Base-by-base conservation (phyloP, 2,888 invertebrate genomes). In the Formica aserva region DNA sequence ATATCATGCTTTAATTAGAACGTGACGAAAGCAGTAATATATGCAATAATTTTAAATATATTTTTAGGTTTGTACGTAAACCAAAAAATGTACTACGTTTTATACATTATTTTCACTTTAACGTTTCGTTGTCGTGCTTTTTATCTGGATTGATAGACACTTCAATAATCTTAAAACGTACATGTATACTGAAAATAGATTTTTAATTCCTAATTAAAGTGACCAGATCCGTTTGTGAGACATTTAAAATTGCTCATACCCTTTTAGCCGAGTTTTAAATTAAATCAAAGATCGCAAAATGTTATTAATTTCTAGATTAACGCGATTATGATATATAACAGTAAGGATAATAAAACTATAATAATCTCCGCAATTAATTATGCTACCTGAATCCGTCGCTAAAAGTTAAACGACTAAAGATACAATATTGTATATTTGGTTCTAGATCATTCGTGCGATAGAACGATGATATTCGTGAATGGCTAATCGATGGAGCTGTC, bases 401-500 rank as follows among this genome's bases (percentile, higher is more conserved):
- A n/a, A n/a, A n/a, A n/a, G n/a, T n/a, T n/a, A n/a, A n/a, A n/a
- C n/a, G 32, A 41, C 11, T 48, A 5, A 22, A 55, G 32, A 35
- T 26, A 67, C 15, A 35, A 67, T 55, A 69, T 69, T 15, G 48
- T 18, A 48, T 18, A 15, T 57, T 38, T 18, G 11, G 60, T 18
- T 9, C 32, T 63, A 32, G n/a, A 55, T 69, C 18, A 15, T 26
- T n/a, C 48, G 45, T 3, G 45, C 45, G 45, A n/a, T 45, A 48
- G 18, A 35, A 67, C 18, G 15, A 26, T 13, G 67, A 41, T n/a
- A 38, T 26, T 38, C 26, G 35, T 35, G 75, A 65, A 76, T 66
- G 60, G 45, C 45, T 55, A 26, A 71, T 80, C 26, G 26, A 80
- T 72, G 35, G 60, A 35, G n/a, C 32, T 35, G 29, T 4, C 32